These are phyloP conservation scores for Malacoraja senta DNA, from an alignment of 2,797 vertebrate genomes.

Conservation along the genomic window DNA sequence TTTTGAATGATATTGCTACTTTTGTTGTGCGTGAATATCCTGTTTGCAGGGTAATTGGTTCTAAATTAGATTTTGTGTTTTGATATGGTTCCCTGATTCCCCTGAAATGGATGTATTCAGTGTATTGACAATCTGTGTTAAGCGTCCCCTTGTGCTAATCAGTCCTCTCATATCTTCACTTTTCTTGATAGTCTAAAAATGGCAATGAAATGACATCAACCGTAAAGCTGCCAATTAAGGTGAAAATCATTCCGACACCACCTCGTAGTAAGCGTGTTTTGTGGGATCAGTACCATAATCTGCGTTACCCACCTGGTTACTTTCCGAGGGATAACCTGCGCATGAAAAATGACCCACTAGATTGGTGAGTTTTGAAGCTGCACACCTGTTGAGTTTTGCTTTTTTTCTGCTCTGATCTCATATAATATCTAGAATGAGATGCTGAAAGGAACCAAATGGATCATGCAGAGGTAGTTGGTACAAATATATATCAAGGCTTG, in stretches of 20 bases:
- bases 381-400: background rate
- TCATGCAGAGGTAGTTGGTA: background rate
- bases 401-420: background rate
- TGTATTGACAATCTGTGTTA: background rate
- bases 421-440: background rate
- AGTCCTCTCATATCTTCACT: background rate
- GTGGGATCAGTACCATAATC: slow-evolving; percentile 99
- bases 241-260: slow-evolving; percentile 92
- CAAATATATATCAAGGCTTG: background rate
- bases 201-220: slow-evolving; percentile 84
- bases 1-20: background rate
- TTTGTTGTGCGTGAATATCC: background rate
- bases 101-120: background rate
- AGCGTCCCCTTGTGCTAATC: background rate
- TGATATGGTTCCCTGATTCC: background rate
- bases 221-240: slow-evolving; percentile 89
- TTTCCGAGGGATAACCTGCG: slow-evolving; percentile 93
- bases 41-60: background rate
- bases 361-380: slow-evolving; percentile 69
- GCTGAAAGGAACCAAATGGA: background rate
- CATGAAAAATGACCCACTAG: slow-evolving; percentile 96
- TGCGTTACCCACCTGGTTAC: slow-evolving; percentile 93
- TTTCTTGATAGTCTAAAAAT: slow-evolving; percentile 61
- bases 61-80: background rate
- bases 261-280: slow-evolving; percentile 89